phyloP scores from a whole-genome alignment of 2,113 vertebrate genomes.

The Agapornis roseicollis region DNA sequence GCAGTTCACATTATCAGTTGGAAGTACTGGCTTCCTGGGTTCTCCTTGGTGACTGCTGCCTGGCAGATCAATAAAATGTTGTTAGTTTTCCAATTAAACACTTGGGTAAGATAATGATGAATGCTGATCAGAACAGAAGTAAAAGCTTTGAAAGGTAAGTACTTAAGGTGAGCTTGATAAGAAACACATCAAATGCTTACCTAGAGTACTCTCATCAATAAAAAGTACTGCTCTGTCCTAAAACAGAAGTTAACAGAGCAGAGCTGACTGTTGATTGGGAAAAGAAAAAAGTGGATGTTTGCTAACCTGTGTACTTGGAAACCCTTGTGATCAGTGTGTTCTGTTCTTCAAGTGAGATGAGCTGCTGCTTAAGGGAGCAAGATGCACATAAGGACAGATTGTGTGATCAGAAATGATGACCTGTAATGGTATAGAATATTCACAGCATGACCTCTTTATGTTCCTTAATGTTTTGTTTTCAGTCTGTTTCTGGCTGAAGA shows the following conservation, averaged over 20 bases:
- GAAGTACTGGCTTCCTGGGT: not conserved
- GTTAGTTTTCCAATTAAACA: not conserved
- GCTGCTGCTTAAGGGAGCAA: not conserved
- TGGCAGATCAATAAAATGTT: not conserved
- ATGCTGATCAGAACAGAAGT: not conserved
- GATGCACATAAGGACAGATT: not conserved
- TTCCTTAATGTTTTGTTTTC: not conserved
- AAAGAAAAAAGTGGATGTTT: not conserved
- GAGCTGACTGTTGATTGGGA: not conserved
- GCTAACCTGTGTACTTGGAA: not conserved
- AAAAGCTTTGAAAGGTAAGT: not conserved
- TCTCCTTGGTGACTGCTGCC: not conserved
- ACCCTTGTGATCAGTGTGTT: not conserved
- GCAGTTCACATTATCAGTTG: accelerated
- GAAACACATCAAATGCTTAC: not conserved
- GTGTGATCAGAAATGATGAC: not conserved
- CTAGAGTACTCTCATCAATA: not conserved
- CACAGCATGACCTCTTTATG: not conserved
- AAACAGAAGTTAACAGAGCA: not conserved
- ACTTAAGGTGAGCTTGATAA: not conserved
- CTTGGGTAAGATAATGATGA: not conserved
- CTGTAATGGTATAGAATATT: not conserved
- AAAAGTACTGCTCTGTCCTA: not conserved
- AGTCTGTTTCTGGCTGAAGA: not conserved
- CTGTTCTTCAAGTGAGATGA: not conserved